These are phyloP conservation scores for Pelobates fuscus DNA, from an alignment of 2,113 vertebrate species.

Conservation along the genomic window DNA sequence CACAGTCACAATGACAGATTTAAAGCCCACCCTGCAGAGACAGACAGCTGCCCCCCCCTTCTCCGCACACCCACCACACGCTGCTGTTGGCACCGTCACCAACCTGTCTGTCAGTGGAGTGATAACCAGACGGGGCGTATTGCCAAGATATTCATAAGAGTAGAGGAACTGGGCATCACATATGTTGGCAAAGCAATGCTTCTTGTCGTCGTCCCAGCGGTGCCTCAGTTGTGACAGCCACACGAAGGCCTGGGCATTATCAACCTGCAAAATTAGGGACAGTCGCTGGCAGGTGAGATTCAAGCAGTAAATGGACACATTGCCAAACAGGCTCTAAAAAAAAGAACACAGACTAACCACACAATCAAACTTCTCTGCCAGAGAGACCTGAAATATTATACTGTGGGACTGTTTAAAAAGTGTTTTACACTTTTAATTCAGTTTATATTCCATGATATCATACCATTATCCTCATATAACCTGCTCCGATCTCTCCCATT, in stretches of 20 bases:
- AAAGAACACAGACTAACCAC: no score
- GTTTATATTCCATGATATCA: no score
- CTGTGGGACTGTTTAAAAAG: no score
- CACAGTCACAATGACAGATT: no score
- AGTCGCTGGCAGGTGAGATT: neutral
- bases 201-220: constrained; percentile 83
- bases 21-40: neutral
- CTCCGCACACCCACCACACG: neutral
- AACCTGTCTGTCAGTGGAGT: constrained; percentile 95
- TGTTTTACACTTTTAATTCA: no score
- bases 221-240: constrained; percentile 96
- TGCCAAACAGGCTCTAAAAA: neutral
- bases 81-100: neutral
- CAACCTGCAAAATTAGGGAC: constrained; percentile 71
- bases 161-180: constrained; percentile 94
- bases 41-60: neutral
- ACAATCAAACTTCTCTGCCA: no score
- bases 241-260: constrained; percentile 85
- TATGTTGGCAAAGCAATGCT: constrained; percentile 89
- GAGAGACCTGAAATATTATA: no score
- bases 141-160: constrained; percentile 94
- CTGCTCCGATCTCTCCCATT: no score
- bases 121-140: constrained; percentile 92
- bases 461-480: no score
- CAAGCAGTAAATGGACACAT: constrained; percentile 12